These are phyloP conservation scores for Chrysolina haemoptera DNA, from an alignment of 2,888 invertebrate species.

Conservation along the genomic window DNA sequence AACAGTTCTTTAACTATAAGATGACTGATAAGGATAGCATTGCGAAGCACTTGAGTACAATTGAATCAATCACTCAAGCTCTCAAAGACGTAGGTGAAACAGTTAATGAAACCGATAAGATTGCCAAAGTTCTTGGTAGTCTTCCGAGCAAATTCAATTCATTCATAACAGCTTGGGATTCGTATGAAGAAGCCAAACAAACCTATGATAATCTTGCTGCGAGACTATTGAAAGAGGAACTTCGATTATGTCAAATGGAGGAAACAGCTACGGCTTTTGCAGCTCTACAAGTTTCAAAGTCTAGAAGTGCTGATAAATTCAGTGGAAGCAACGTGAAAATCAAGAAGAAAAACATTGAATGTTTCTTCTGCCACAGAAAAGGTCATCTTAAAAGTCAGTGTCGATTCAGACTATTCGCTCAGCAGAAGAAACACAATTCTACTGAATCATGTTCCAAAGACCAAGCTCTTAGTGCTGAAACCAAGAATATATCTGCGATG, in stretches of 20 bases:
- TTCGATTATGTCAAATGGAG: not conserved
- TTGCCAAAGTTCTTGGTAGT: conserved; percentile 9
- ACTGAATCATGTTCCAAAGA: no score
- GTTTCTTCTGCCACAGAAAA: no score
- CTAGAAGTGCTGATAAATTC: no score
- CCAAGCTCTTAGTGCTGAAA: no score
- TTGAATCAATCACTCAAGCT: not conserved
- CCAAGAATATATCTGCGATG: no score
- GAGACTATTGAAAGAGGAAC: conserved; percentile 7
- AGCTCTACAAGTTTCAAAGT: no score
- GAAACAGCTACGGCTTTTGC: not conserved
- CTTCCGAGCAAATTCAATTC: not conserved
- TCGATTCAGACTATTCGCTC: no score
- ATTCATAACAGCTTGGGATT: not conserved
- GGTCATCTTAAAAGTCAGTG: no score
- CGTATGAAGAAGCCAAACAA: conserved; percentile 2
- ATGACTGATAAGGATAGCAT: not conserved
- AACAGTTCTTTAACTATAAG: not conserved
- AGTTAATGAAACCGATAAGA: not conserved
- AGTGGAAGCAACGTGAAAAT: no score
- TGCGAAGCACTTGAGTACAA: not conserved
- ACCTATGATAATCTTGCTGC: not conserved
- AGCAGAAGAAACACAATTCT: no score
- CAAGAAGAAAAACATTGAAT: no score
- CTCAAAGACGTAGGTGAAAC: not conserved